These are phyloP conservation scores for Patiria miniata DNA, from an alignment of 35 echinoderm and acorn worm species.

Conservation along the genomic window DNA sequence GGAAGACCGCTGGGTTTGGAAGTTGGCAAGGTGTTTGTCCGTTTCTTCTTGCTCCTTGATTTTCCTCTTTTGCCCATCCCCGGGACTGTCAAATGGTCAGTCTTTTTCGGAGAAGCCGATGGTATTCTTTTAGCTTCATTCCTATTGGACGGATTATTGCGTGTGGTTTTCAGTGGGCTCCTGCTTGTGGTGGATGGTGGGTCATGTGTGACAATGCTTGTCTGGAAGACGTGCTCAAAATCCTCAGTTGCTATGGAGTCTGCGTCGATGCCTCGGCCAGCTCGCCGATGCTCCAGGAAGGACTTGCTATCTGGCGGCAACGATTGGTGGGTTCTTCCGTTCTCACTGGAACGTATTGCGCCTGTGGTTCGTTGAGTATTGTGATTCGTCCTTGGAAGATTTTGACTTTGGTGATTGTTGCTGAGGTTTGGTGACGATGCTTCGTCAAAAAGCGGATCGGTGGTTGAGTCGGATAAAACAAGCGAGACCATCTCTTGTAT, in stretches of 20 bases:
- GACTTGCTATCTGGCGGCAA: not conserved
- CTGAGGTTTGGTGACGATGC: not conserved
- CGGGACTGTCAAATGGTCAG: not conserved
- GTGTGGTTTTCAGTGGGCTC: not conserved
- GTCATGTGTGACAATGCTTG: not conserved
- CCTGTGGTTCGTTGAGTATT: not conserved
- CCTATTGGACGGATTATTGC: slow-evolving; percentile 2
- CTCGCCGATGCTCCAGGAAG: slow-evolving; percentile 2
- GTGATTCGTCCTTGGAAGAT: slow-evolving; percentile 18
- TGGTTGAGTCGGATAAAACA: not conserved
- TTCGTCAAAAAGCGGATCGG: not conserved
- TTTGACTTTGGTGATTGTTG: not conserved
- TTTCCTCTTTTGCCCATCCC: slow-evolving; percentile 27
- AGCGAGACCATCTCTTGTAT: not conserved
- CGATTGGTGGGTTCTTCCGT: not conserved
- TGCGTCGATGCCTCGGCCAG: slow-evolving; percentile 27
- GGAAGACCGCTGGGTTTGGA: slow-evolving; percentile 65
- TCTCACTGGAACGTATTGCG: not conserved
- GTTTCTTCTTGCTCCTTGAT: slow-evolving; percentile 5
- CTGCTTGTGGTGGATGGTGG: not conserved
- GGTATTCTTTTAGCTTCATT: not conserved
- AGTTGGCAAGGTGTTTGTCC: slow-evolving; percentile 27
- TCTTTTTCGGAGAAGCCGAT: not conserved
- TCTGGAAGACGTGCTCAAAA: slow-evolving; percentile 64
- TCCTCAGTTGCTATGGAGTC: slow-evolving; percentile 87